Conservation (phyloP, 2,888 invertebrate genomes). For the Ophion slaviceki region DNA sequence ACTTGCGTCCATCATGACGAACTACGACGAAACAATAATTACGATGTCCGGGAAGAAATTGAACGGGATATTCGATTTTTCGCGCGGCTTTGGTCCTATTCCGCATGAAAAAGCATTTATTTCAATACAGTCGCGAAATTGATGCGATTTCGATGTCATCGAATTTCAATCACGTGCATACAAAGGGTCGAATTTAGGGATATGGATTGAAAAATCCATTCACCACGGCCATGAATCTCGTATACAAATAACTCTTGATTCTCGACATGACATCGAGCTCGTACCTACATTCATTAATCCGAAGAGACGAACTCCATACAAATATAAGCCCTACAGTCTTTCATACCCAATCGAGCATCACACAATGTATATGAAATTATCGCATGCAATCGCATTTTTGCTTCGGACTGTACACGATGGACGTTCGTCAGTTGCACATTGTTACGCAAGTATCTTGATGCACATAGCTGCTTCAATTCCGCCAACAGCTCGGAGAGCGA, state of each 20-base stretch:
- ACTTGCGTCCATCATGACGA: slow-evolving; percentile 21
- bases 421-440: slow-evolving; percentile 45
- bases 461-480: slow-evolving; percentile 47
- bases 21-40: slow-evolving; percentile 38
- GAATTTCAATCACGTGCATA: not conserved
- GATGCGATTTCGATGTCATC: not conserved
- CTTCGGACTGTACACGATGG: slow-evolving; percentile 36
- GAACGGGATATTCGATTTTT: slow-evolving; percentile 46
- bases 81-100: not conserved
- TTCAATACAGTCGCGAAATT: not conserved
- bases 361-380: slow-evolving; percentile 21
- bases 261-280: not conserved
- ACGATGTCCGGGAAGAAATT: slow-evolving; percentile 51
- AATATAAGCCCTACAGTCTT: not conserved
- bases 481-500: slow-evolving; percentile 58
- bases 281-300: slow-evolving; percentile 28
- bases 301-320: slow-evolving; percentile 23
- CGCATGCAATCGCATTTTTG: slow-evolving; percentile 51
- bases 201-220: not conserved
- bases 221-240: slow-evolving; percentile 6
- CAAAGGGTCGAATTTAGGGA: too few relatives aligned
- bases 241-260: slow-evolving; percentile 10
- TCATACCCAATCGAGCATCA: slow-evolving; percentile 26
- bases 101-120: not conserved
- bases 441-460: slow-evolving; percentile 57